Evolutionary conservation across 2,113 vertebrate genomes (phyloP).

Genomic region (Nymphicus hollandicus): DNA sequence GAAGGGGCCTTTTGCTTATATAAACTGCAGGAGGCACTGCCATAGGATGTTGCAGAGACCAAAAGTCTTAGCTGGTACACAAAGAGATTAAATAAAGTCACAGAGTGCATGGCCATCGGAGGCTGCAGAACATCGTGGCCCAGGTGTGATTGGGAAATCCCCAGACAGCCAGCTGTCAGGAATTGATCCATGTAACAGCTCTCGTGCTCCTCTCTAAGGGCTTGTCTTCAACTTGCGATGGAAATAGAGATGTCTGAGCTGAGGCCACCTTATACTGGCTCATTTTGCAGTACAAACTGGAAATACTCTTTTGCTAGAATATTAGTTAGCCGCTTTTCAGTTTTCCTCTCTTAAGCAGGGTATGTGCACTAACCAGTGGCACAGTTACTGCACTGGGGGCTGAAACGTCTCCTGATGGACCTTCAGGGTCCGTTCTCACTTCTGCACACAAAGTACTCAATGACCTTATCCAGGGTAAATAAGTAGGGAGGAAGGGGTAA

Average conservation of each 20-base stretch:
- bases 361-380: accelerated
- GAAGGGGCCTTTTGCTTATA: neutral
- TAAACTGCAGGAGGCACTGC: neutral
- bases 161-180: neutral
- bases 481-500: neutral
- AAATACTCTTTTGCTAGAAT: neutral
- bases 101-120: accelerated
- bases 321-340: neutral
- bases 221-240: neutral
- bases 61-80: neutral
- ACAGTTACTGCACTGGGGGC: neutral
- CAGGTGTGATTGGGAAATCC: neutral
- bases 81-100: neutral
- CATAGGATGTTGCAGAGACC: neutral
- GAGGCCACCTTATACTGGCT: neutral
- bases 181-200: neutral
- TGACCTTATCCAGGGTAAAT: neutral
- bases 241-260: neutral
- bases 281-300: neutral
- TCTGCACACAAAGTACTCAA: neutral
- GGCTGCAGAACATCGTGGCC: neutral
- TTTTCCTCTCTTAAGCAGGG: neutral
- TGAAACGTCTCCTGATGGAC: neutral
- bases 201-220: neutral
- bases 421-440: neutral